Evolutionary conservation across 2,888 invertebrate genomes (phyloP).

Genomic region (Electrophaes corylata): DNA sequence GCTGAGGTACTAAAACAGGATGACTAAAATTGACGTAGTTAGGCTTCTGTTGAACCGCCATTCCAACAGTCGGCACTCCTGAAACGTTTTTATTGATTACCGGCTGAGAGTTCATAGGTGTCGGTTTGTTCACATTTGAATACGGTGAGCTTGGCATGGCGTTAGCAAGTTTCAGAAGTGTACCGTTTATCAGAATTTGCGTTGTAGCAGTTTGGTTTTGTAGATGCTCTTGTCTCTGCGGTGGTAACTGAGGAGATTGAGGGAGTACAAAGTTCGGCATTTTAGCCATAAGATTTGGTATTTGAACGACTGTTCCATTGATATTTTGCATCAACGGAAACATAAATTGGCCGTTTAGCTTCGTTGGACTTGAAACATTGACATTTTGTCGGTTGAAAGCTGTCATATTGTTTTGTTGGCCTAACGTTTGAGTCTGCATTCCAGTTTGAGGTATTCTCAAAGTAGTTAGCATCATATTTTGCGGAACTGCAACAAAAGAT

Average conservation of each 20-base stretch:
- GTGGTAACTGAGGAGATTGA: conserved; percentile 64
- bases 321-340: conserved; percentile 86
- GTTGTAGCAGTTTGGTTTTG: conserved; percentile 63
- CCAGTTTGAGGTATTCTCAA: conserved; percentile 83
- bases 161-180: conserved; percentile 76
- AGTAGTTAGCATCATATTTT: conserved; percentile 83
- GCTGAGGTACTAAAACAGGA: conserved; percentile 75
- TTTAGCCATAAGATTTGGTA: conserved; percentile 85
- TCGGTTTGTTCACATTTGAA: conserved; percentile 66
- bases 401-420: conserved; percentile 69
- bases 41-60: conserved; percentile 80
- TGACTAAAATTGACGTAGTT: conserved; percentile 82
- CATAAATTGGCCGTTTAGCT: conserved; percentile 82
- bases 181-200: conserved; percentile 80
- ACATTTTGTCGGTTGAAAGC: conserved; percentile 71
- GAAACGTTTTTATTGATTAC: conserved; percentile 75
- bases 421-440: conserved; percentile 65
- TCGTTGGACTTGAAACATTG: conserved; percentile 76
- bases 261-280: conserved; percentile 82
- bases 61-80: conserved; percentile 74
- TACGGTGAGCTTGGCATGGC: conserved; percentile 64
- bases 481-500: conserved; percentile 79
- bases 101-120: conserved; percentile 68
- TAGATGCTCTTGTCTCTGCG: conserved; percentile 70
- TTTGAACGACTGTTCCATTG: conserved; percentile 84